Percentiles rank a stretch among this genome's conserved stretches.
Conservation (phyloP, 2,113 vertebrate genomes). For the Hemiprocne comata region DNA sequence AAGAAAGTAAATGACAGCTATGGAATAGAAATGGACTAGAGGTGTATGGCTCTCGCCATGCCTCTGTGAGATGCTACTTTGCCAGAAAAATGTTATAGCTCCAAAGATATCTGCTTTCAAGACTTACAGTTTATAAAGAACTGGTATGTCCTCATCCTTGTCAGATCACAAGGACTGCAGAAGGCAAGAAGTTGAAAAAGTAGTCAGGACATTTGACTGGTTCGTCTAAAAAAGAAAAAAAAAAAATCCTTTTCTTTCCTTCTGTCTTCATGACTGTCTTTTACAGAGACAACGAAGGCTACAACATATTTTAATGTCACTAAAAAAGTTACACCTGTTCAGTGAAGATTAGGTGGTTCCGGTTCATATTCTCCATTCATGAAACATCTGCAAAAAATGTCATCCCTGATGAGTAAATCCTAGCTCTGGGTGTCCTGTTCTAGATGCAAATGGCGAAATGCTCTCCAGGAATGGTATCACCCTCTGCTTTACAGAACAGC, state of each 20-base stretch:
- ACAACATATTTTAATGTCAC: neutral
- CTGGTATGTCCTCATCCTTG: neutral
- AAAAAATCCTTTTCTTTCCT: neutral
- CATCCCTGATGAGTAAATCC: neutral
- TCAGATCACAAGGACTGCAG: neutral
- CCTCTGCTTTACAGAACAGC: neutral
- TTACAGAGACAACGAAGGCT: neutral
- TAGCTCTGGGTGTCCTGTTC: neutral
- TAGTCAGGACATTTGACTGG: neutral
- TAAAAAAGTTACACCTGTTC: neutral
- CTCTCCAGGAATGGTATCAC: neutral
- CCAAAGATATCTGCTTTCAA: neutral
- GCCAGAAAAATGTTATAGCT: neutral
- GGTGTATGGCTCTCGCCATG: neutral
- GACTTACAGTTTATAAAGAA: neutral
- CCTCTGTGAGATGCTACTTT: neutral
- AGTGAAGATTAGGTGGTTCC: neutral
- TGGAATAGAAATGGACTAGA: neutral
- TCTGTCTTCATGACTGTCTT: neutral
- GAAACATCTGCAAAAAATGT: neutral
- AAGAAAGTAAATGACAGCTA: neutral
- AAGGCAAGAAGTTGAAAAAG: neutral
- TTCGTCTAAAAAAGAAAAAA: neutral
- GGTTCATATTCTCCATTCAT: neutral
- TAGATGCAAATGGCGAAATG: neutral